phyloP scores from a whole-genome alignment of 2,888 invertebrate species.

The Tryphoninae sp. region DNA sequence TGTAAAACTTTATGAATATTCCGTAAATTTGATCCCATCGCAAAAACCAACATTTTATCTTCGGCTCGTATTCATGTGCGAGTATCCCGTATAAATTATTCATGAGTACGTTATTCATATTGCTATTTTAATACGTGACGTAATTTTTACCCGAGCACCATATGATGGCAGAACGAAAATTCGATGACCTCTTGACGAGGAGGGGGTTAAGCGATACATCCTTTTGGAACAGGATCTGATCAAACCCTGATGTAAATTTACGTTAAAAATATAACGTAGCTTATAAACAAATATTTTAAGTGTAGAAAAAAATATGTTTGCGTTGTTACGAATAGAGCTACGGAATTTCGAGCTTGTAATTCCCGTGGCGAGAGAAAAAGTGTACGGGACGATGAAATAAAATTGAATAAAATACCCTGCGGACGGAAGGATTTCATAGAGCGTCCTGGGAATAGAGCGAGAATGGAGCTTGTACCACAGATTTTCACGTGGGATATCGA shows the following conservation, averaged over 20 bases:
- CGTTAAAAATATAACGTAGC: neutral
- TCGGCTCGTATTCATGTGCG: neutral
- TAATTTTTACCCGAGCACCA: neutral
- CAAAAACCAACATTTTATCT: no score
- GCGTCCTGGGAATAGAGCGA: constrained; percentile 29
- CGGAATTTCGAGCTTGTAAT: neutral
- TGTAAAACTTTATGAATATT: no score
- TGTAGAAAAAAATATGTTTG: neutral
- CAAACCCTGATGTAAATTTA: neutral
- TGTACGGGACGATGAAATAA: neutral
- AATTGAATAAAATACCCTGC: constrained; percentile 54
- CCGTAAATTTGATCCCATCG: no score
- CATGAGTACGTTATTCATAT: neutral
- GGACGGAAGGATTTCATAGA: constrained; percentile 34
- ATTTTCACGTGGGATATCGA: constrained; percentile 43
- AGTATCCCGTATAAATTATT: neutral
- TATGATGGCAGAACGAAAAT: neutral
- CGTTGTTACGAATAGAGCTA: neutral
- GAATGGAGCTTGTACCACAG: constrained; percentile 19
- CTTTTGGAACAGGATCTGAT: neutral
- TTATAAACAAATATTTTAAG: neutral
- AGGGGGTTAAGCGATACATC: neutral
- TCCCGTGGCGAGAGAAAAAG: neutral
- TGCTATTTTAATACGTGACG: neutral
- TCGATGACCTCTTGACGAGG: neutral